These are phyloP conservation scores for Dipodomys merriami DNA, from an alignment of 2,113 vertebrate species.

Conservation along the genomic window DNA sequence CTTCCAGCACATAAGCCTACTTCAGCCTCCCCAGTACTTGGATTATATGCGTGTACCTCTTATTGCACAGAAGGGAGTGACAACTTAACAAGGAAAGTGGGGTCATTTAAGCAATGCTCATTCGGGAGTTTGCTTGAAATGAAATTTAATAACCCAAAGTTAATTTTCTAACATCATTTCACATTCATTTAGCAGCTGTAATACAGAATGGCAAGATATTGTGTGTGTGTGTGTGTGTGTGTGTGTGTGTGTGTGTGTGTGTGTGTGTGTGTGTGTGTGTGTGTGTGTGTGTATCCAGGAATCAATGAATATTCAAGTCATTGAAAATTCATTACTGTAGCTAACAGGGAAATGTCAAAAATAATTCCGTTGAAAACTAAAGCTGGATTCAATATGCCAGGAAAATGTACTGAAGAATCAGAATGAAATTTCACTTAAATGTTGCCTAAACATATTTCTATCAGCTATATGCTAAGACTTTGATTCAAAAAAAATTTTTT, in stretches of 20 bases:
- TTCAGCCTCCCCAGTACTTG: no score
- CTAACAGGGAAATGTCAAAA: conserved; percentile 21
- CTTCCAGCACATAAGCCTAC: no score
- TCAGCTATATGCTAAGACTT: no score
- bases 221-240: no score
- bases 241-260: no score
- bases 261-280: no score
- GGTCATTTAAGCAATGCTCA: neutral
- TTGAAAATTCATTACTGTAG: conserved; percentile 17
- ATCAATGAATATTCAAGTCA: neutral
- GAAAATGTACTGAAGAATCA: neutral
- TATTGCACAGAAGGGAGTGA: neutral
- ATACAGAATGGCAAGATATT: conserved; percentile 18
- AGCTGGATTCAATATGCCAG: neutral
- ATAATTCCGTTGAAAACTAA: neutral
- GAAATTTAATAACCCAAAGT: conserved; percentile 28
- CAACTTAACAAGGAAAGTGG: neutral
- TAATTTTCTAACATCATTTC: conserved; percentile 31
- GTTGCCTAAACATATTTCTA: no score
- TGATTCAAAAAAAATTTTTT: no score
- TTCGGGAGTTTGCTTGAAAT: neutral
- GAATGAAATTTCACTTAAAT: neutral
- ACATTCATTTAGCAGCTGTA: conserved; percentile 36
- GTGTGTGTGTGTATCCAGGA: neutral
- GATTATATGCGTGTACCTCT: no score